Conservation (phyloP, 2,113 vertebrate genomes). For the Labrus mixtus region DNA sequence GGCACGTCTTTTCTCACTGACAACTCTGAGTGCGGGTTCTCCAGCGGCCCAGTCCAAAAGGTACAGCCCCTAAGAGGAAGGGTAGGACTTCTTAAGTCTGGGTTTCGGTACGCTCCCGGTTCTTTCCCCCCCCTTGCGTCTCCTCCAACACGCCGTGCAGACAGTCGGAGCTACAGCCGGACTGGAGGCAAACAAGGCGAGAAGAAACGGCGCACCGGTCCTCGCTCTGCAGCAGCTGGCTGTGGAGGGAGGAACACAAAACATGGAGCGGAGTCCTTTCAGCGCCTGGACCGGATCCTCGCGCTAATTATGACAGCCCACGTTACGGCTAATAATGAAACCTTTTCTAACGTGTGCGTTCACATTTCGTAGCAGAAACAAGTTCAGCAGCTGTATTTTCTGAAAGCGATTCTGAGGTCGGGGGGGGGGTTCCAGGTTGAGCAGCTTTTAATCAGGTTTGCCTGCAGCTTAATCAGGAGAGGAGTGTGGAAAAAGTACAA, state of each 20-base stretch:
- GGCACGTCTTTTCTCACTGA: conserved; percentile 29
- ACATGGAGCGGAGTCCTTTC: conserved; percentile 59
- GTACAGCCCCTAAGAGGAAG: neutral
- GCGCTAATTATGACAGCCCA: conserved; percentile 33
- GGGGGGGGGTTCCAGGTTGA: conserved; percentile 2
- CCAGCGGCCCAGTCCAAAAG: conserved; percentile 15
- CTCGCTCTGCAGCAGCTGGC: conserved; percentile 83
- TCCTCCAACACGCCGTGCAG: conserved; percentile 74
- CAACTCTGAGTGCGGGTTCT: conserved; percentile 48
- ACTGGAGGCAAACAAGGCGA: conserved; percentile 73
- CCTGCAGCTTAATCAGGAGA: conserved; percentile 38
- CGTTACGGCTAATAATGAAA: conserved; percentile 4
- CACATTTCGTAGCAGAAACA: conserved; percentile 12
- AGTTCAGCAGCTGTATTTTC: conserved; percentile 3
- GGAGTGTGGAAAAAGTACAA: conserved; percentile 14
- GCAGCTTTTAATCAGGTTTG: conserved; percentile 28
- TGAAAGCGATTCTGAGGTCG: neutral
- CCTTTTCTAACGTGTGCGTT: neutral
- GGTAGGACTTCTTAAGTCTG: conserved; percentile 34
- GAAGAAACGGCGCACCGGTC: conserved; percentile 72
- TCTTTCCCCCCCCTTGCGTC: conserved; percentile 49
- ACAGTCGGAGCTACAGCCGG: conserved; percentile 70
- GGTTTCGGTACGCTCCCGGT: conserved; percentile 36
- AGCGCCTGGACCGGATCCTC: conserved; percentile 37
- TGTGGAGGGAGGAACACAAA: conserved; percentile 58